Percentiles rank a stretch among this genome's conserved stretches.
Conservation (phyloP, 2,888 invertebrate genomes). For the Gryllus longicercus region DNA sequence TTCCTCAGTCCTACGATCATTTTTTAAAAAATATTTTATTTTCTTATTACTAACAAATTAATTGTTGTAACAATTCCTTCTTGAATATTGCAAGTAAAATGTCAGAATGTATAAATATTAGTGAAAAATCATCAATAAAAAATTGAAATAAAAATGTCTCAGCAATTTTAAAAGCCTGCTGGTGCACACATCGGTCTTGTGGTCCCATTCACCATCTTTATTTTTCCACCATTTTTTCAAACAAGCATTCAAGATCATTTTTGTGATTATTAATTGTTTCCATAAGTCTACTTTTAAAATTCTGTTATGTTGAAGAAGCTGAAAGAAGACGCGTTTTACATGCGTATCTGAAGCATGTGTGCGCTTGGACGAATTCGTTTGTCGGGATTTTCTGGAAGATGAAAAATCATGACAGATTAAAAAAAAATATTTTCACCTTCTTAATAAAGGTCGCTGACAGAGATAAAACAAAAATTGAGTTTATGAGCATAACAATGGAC, state of each 20-base stretch:
- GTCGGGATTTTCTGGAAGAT: neutral
- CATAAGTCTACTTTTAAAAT: conserved; percentile 24
- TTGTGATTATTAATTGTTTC: neutral
- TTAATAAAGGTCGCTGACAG: conserved; percentile 32
- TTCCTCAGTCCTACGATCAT: neutral
- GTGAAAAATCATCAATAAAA: neutral
- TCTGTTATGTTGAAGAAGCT: conserved; percentile 25
- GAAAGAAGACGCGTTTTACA: conserved; percentile 22
- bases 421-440: conserved; percentile 37
- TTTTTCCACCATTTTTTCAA: neutral
- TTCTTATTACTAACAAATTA: neutral
- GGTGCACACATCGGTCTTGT: neutral
- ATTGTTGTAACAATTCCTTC: neutral
- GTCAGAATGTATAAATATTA: neutral
- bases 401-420: conserved; percentile 31
- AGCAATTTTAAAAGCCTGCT: neutral
- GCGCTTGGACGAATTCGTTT: neutral
- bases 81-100: no score
- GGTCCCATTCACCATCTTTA: neutral
- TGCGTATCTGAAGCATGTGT: conserved; percentile 24
- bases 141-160: conserved; percentile 2
- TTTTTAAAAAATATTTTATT: neutral
- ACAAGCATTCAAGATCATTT: neutral
- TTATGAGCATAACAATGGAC: conserved; percentile 34
- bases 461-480: conserved; percentile 35